Evolutionary conservation across 2,888 invertebrate species (phyloP), one percentile per base, ranked within the genome.

Genomic region (Colletes collaris): DNA sequence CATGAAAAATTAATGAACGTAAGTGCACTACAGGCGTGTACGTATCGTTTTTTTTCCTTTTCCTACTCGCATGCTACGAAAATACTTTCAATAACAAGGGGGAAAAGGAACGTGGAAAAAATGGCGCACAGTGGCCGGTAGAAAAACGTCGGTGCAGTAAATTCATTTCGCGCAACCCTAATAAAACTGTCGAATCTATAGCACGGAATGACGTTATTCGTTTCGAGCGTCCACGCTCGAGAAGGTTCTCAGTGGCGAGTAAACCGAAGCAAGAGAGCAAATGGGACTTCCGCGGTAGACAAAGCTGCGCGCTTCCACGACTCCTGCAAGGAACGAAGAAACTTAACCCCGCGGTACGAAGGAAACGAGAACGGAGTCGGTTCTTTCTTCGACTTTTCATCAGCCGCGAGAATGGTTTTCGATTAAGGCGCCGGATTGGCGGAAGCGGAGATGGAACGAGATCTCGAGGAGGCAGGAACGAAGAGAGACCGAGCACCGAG

Each of bases 341-440:
- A 73, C 66, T 81, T 76, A 81, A 66, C 65, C 73, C 6, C 58
- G 65, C 64, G 60, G 35, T 67, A 16, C 58, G 73, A 50, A 50
- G 63, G 66, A 73, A 81, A 74, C 73, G 76, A 74, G 78, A 66
- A 59, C 75, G 77, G 70, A 77, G 77, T 69, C 72, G 60, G 76
- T 78, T 81, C 80, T 82, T 87, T 86, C 87, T 81, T 85, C 86
- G 81, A 87, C 87, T 88, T 84, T 87, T 87, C 88, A 87, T 87
- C 86, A 89, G 82, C 80, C 84, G 82, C 77, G 84, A 87, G 88
- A 88, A 89, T 89, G 88, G 82, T 86, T 89, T 88, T 88, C 88
- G 86, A 88, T 88, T 87, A 88, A 88, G 82, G 76, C 79, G 74
- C 68, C 76, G 79, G 80, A 87, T 85, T 83, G 88, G 84, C 78